Evolutionary conservation across 2,888 invertebrate species (phyloP).

Genomic region (Emesis castigata): DNA sequence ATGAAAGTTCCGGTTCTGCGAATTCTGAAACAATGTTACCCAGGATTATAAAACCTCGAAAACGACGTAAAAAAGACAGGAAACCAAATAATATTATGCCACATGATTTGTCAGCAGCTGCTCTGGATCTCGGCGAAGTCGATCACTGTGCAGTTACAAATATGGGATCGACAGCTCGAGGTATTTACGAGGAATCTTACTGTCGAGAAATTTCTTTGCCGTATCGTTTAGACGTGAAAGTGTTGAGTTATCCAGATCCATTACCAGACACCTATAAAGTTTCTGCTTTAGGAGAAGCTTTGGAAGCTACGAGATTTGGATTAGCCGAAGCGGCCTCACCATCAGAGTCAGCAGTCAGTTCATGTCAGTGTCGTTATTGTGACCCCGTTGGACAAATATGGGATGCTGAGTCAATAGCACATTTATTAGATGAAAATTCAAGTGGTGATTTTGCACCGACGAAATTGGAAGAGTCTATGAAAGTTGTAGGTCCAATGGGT

Average conservation of each 20-base stretch:
- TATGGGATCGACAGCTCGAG: constrained; percentile 76
- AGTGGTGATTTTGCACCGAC: constrained; percentile 84
- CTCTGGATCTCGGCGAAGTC: constrained; percentile 82
- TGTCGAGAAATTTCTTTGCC: constrained; percentile 85
- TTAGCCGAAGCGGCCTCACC: constrained; percentile 82
- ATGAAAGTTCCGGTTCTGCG: constrained; percentile 92
- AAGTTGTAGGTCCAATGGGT: constrained; percentile 83
- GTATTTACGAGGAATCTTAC: constrained; percentile 85
- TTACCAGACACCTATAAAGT: constrained; percentile 82
- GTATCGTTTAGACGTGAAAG: constrained; percentile 83
- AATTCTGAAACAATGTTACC: constrained; percentile 94
- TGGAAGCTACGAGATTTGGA: constrained; percentile 84
- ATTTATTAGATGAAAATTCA: constrained; percentile 84
- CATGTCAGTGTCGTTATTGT: constrained; percentile 94
- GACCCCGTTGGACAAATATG: constrained; percentile 93
- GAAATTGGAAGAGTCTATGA: constrained; percentile 85
- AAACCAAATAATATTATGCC: constrained; percentile 90
- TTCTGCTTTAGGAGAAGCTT: constrained; percentile 86
- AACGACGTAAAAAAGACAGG: constrained; percentile 96
- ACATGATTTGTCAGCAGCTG: constrained; percentile 80
- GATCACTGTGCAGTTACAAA: constrained; percentile 83
- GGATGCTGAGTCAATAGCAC: constrained; percentile 91
- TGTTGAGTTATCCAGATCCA: constrained; percentile 81
- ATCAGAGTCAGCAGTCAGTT: constrained; percentile 83
- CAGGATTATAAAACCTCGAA: constrained; percentile 96